Evolutionary conservation across 2,888 invertebrate species (phyloP), one percentile per base, ranked within the genome.

Genomic region (Microchrysa polita): DNA sequence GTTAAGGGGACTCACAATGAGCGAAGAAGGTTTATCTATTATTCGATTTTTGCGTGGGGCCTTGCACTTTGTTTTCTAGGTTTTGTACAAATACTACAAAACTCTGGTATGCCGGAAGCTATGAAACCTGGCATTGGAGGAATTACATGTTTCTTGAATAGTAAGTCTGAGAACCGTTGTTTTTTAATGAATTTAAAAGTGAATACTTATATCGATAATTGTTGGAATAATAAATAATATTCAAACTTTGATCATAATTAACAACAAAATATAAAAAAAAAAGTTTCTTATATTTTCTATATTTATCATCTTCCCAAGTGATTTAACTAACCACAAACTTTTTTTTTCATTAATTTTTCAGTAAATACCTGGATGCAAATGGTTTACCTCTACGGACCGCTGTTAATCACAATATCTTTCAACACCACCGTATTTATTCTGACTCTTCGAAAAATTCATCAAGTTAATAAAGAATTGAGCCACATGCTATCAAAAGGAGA

Each of bases 91-190:
- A 63, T 81, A 18, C 84, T 86, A 1, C 82, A 84, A 75, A 78
- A 82, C 48, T 73, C 77, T 0, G 74, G 79, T 0, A 65, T 79
- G 78, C 79, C 82, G 0, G 27, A 72, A 0, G 22, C 76, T 0
- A 79, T 80, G 16, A 86, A 86, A 48, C 90, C 91, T 0, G 84
- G 85, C 73, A 87, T 91, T 75, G 90, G 89, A 0, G 78, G 77
- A 0, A 81, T 80, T 0, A 87, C 84, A 78, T 91, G 91, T 79
- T 91, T 90, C 87, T 86, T 90, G 78, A 82, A 82, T 76, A 86
- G 90, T 90, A 82, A 77, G 63, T 44, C 18, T n/a, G 53, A n/a
- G n/a, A n/a, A n/a, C n/a, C n/a, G n/a, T n/a, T n/a, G n/a, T n/a
- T n/a, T n/a, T n/a, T n/a, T n/a, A n/a, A n/a, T n/a, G n/a, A n/a